A percentile compares a stretch with the other conserved stretches of the same genome.
phyloP scores from a whole-genome alignment of 2,888 invertebrate species.

The Plagodis pulveraria region DNA sequence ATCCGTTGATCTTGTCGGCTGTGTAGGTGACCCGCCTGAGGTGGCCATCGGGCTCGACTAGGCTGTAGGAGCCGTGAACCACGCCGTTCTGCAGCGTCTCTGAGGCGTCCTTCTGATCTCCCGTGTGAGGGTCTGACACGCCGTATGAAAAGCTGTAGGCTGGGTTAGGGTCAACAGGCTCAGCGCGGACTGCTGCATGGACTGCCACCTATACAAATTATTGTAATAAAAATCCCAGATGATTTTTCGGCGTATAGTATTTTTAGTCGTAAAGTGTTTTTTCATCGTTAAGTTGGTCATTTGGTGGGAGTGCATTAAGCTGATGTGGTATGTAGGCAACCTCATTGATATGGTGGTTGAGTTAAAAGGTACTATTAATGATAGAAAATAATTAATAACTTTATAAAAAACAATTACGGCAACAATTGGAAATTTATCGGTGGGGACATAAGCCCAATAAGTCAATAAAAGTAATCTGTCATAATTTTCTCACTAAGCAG shows the following conservation, averaged over 20 bases:
- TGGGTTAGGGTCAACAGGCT: conserved; percentile 81
- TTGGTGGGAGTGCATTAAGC: not conserved
- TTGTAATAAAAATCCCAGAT: not conserved
- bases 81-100: conserved; percentile 82
- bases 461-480: too few relatives aligned
- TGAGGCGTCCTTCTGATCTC: conserved; percentile 80
- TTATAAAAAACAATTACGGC: too few relatives aligned
- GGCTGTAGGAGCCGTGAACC: conserved; percentile 81
- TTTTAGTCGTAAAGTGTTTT: too few relatives aligned
- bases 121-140: conserved; percentile 78
- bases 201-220: conserved; percentile 52
- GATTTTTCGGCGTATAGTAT: not conserved
- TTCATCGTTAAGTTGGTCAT: too few relatives aligned
- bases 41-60: conserved; percentile 82
- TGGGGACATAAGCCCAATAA: too few relatives aligned
- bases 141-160: conserved; percentile 82
- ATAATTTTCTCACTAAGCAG: too few relatives aligned
- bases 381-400: too few relatives aligned
- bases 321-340: not conserved
- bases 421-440: too few relatives aligned
- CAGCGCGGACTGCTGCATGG: conserved; percentile 68
- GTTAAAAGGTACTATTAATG: too few relatives aligned
- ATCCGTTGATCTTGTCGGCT: conserved; percentile 81
- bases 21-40: conserved; percentile 80
- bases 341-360: too few relatives aligned